These are phyloP conservation scores for Amyelois transitella DNA, from an alignment of 1,140 invertebrate species.

Conservation along the genomic window DNA sequence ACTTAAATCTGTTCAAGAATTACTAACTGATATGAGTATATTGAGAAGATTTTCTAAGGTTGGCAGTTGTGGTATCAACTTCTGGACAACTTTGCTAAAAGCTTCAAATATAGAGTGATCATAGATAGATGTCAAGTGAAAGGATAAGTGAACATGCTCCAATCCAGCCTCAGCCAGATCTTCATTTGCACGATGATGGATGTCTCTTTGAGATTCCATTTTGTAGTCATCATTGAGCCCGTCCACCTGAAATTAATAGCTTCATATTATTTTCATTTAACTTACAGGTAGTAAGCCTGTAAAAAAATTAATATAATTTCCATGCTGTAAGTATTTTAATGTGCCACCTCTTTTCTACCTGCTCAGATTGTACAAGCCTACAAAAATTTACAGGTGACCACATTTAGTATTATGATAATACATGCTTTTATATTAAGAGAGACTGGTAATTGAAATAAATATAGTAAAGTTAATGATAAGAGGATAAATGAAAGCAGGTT, in stretches of 20 bases:
- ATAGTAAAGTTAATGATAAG: too few species aligned
- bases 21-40: constrained; percentile 96
- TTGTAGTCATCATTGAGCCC: constrained; percentile 98
- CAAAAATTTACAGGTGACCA: too few species aligned
- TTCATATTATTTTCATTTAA: background rate
- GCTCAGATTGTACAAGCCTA: too few species aligned
- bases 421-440: too few species aligned
- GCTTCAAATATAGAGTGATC: constrained; percentile 99
- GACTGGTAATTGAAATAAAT: too few species aligned
- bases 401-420: too few species aligned
- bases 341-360: too few species aligned
- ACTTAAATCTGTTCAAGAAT: background rate
- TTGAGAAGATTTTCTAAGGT: constrained; percentile 99
- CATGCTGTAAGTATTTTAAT: too few species aligned
- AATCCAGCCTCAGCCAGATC: constrained; percentile 92
- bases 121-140: constrained; percentile 99
- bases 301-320: too few species aligned
- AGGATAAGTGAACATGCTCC: constrained; percentile 92
- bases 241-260: constrained; percentile 80
- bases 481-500: too few species aligned
- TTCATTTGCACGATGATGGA: constrained; percentile 97
- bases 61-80: constrained; percentile 97
- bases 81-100: constrained; percentile 99
- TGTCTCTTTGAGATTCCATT: constrained; percentile 98
- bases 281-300: too few species aligned